Percentiles rank a stretch among this genome's conserved stretches.
Conservation (phyloP, 2,888 invertebrate species). For the Dexiosoma caninum region DNA sequence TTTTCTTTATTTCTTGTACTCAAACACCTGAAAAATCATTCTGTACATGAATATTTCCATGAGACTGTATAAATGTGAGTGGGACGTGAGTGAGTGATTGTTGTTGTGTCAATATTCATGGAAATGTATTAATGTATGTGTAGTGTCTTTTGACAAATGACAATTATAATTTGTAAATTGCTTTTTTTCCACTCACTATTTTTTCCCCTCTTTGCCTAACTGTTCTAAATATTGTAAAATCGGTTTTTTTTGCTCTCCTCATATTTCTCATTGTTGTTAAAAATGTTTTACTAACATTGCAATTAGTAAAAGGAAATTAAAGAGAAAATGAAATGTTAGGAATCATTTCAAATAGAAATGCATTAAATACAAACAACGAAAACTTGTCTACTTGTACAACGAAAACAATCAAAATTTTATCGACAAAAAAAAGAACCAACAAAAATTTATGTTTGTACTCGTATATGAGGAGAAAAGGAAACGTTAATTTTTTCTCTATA, state of each 20-base stretch:
- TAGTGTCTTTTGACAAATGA: conserved; percentile 60
- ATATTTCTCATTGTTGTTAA: conserved; percentile 6
- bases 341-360: conserved; percentile 14
- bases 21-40: no score
- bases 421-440: no score
- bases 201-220: neutral
- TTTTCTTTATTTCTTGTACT: no score
- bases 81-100: no score
- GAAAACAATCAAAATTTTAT: no score
- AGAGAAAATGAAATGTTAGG: conserved; percentile 44
- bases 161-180: conserved; percentile 65
- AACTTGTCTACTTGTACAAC: neutral
- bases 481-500: no score
- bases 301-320: conserved; percentile 59
- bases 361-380: conserved; percentile 6
- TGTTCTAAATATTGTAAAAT: conserved; percentile 36
- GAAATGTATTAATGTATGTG: neutral
- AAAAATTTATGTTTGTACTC: no score
- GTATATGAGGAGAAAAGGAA: no score
- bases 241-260: neutral
- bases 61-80: no score
- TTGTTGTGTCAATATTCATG: neutral
- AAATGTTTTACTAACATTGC: conserved; percentile 51
- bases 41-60: no score
- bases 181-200: conserved; percentile 47